A percentile compares a stretch with the other conserved stretches of the same genome.
These are phyloP conservation scores for Tineola bisselliella DNA, from an alignment of 2,888 invertebrate species.

Conservation along the genomic window DNA sequence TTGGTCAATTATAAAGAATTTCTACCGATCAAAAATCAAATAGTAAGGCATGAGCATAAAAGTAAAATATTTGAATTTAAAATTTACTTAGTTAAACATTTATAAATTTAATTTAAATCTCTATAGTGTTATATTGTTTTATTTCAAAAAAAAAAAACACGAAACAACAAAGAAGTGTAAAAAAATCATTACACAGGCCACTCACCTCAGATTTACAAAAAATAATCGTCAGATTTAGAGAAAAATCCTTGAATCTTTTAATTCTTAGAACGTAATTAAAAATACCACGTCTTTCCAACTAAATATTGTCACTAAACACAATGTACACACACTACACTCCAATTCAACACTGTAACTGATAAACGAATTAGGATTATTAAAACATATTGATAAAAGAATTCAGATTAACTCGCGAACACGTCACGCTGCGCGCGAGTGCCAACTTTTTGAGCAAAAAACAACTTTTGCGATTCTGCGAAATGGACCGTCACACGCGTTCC, in stretches of 20 bases:
- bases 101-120: too few relatives aligned
- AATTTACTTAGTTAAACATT: too few relatives aligned
- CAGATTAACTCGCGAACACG: neutral
- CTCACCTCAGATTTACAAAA: slow-evolving; percentile 20
- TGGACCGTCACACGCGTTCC: neutral
- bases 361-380: neutral
- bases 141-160: too few relatives aligned
- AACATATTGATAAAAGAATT: neutral
- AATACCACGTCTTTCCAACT: slow-evolving; percentile 21
- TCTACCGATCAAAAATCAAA: too few relatives aligned
- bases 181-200: slow-evolving; percentile 19
- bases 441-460: neutral
- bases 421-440: neutral
- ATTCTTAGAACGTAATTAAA: slow-evolving; percentile 15
- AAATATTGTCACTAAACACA: neutral
- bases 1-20: too few relatives aligned
- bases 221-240: neutral
- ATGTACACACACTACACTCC: neutral
- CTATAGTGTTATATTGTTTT: too few relatives aligned
- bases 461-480: neutral
- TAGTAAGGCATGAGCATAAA: too few relatives aligned
- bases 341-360: neutral
- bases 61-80: too few relatives aligned
- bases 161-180: neutral
- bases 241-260: neutral